phyloP scores from a whole-genome alignment of 2,113 vertebrate species.

The Sardina pilchardus region DNA sequence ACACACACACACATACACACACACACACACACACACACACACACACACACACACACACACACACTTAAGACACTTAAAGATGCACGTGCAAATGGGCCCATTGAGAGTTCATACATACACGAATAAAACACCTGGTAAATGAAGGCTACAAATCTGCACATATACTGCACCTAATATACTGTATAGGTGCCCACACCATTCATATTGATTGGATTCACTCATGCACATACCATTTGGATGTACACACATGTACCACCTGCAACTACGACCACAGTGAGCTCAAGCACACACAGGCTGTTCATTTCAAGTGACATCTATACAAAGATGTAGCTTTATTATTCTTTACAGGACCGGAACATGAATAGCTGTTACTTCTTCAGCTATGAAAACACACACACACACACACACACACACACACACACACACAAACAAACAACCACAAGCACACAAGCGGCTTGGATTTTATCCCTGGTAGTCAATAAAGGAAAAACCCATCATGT shows the following conservation, averaged over 20 bases:
- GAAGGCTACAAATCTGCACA: not conserved
- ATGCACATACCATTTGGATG: not conserved
- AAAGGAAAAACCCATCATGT: no score
- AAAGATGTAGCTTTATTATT: not conserved
- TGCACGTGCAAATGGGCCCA: conserved; percentile 25
- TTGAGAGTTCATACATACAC: not conserved
- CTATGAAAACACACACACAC: not conserved
- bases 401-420: not conserved
- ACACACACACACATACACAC: not conserved
- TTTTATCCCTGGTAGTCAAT: no score
- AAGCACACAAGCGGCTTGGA: not conserved
- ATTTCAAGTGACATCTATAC: not conserved
- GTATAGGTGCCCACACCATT: not conserved
- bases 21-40: not conserved
- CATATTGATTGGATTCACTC: not conserved
- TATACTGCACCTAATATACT: not conserved
- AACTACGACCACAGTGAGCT: not conserved
- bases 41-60: not conserved
- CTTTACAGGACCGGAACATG: not conserved
- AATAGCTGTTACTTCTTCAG: not conserved
- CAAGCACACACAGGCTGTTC: not conserved
- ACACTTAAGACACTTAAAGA: not conserved
- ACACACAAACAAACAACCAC: not conserved
- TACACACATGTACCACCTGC: no score
- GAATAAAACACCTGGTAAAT: not conserved